A percentile compares a stretch with the other conserved stretches of the same genome.
Conservation (phyloP, 1,140 invertebrate species). For the Euborellia annulipes region DNA sequence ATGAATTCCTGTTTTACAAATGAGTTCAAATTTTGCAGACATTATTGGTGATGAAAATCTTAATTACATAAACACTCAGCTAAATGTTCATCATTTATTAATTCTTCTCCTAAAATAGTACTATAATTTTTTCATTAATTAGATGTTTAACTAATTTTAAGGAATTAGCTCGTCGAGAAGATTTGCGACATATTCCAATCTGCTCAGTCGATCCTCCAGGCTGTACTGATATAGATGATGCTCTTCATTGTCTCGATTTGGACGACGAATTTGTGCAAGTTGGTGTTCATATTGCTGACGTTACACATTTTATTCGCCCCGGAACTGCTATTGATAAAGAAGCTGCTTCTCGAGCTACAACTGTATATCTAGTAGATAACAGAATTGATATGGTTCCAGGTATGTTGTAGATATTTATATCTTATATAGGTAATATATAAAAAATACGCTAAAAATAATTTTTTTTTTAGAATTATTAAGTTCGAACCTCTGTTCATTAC, state of each 20-base stretch:
- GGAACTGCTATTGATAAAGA: constrained; percentile 76
- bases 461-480: constrained; percentile 72
- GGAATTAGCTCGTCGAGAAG: constrained; percentile 63
- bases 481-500: constrained; percentile 82
- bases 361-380: constrained; percentile 79
- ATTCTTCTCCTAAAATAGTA: too few relatives aligned
- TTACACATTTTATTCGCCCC: constrained; percentile 83
- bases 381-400: constrained; percentile 80
- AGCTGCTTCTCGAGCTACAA: constrained; percentile 70
- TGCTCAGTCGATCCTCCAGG: constrained; percentile 98
- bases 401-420: too few relatives aligned
- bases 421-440: too few relatives aligned
- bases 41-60: too few relatives aligned
- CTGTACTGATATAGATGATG: constrained; percentile 99
- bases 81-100: too few relatives aligned
- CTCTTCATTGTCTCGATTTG: constrained; percentile 72
- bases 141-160: too few relatives aligned
- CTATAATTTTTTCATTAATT: too few relatives aligned
- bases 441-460: too few relatives aligned
- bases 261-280: constrained; percentile 44
- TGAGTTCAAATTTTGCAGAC: too few relatives aligned
- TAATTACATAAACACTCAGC: too few relatives aligned
- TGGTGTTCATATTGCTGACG: constrained; percentile 92
- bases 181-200: constrained; percentile 70
- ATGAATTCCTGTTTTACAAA: too few relatives aligned